A percentile compares a stretch with the other conserved stretches of the same genome.
phyloP scores from a whole-genome alignment of 2,797 vertebrate species.

The Euphonia xanthogaster region DNA sequence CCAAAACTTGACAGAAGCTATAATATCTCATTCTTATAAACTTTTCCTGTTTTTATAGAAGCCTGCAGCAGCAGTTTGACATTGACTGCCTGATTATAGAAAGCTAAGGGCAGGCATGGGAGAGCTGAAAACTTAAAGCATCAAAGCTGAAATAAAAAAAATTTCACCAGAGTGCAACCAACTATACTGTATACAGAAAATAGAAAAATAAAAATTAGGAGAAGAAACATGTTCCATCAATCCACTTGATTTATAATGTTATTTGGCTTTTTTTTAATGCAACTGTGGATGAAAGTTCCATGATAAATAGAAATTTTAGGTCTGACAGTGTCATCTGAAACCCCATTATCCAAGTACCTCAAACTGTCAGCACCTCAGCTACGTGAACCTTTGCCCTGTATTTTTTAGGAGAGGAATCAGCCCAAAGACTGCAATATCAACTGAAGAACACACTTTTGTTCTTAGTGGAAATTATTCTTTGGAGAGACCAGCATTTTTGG shows the following conservation, averaged over 20 bases:
- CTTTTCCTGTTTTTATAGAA: not conserved
- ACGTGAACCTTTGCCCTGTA: not conserved
- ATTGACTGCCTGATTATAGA: not conserved
- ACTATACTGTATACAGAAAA: not conserved
- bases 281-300: not conserved
- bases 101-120: not conserved
- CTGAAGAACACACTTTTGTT: not conserved
- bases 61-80: not conserved
- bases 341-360: not conserved
- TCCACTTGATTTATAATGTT: not conserved
- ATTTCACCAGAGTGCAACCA: not conserved
- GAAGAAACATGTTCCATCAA: not conserved
- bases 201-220: not conserved
- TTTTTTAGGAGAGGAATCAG: not conserved
- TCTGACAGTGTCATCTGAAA: not conserved
- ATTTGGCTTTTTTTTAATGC: not conserved
- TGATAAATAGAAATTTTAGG: not conserved
- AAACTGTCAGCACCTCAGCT: not conserved
- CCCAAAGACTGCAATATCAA: not conserved
- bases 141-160: not conserved
- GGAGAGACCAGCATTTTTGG: not conserved
- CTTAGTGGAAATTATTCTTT: constrained; percentile 2
- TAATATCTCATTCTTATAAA: not conserved
- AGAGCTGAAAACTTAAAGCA: not conserved
- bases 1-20: not conserved